Evolutionary conservation across 2,113 vertebrate genomes (phyloP), one percentile per base, ranked within the genome.

Genomic region (Arothron firmamentum): DNA sequence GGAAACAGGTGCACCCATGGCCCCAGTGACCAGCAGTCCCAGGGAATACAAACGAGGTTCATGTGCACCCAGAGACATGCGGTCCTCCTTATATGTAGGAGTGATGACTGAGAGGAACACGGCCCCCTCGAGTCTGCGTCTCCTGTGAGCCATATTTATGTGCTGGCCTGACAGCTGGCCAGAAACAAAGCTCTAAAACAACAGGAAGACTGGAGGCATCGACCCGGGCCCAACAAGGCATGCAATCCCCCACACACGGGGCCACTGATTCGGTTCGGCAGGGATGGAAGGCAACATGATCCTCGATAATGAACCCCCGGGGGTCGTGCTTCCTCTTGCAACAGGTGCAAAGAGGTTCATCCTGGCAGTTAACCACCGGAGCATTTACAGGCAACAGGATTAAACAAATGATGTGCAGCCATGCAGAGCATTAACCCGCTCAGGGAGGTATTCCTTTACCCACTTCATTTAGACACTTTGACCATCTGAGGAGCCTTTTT

Each of bases 321-420:
- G 71, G 86, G 74, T 77, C 73, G 75, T 52, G 80, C 86, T 91
- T 91, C 89, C 89, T 88, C 85, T 89, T 62, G 80, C 87, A 90
- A 91, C 90, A 92, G 91, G 91, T 92, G 90, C 90, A 87, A 83
- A 85, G 80, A 86, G 61, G 80, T 82, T 85, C 79, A 79, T 77
- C 74, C 78, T 83, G 84, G 83, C 82, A 82, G 74, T 79, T 65
- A 59, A 81, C 82, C 77, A 84, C 55, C 57, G 62, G 70, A 64
- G 76, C 81, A 80, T 84, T 86, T 85, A 86, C 86, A 83, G 85
- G 85, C 83, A 86, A 61, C 72, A 52, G 68, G 79, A 88, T 87
- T 85, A 80, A 75, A 77, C 63, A 82, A 82, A 84, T 70, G 63
- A 83, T 75, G 67, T 50, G 75, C 47, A 74, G 77, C 55, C 77